phyloP scores from a whole-genome alignment of 2,888 invertebrate species.

The Desoria tigrina region DNA sequence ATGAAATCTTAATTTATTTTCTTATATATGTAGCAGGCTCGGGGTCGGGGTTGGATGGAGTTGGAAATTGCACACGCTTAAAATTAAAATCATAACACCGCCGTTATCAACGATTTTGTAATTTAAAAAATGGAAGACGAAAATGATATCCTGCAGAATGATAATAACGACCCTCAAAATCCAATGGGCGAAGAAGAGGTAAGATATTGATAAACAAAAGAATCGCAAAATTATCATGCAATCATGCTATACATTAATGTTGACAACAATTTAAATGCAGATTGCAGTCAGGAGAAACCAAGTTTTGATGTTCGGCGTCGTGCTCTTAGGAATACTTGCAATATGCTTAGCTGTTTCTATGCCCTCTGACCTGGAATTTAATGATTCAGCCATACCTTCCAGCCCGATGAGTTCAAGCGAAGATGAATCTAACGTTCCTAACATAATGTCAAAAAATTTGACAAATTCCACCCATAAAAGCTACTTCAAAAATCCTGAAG shows the following conservation, averaged over 20 bases:
- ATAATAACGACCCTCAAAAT: too few relatives aligned
- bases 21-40: too few relatives aligned
- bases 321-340: conserved; percentile 39
- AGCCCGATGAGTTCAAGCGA: conserved; percentile 5
- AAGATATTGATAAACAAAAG: too few relatives aligned
- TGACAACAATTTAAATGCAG: too few relatives aligned
- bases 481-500: conserved; percentile 28
- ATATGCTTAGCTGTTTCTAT: conserved; percentile 42
- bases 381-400: conserved; percentile 18
- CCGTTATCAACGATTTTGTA: too few relatives aligned
- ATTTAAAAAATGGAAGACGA: neutral
- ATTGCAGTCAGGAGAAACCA: conserved; percentile 35
- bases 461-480: conserved; percentile 34
- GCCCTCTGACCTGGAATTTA: conserved; percentile 41
- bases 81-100: too few relatives aligned
- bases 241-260: too few relatives aligned
- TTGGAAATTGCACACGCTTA: too few relatives aligned
- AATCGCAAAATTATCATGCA: too few relatives aligned
- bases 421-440: neutral
- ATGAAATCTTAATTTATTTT: too few relatives aligned
- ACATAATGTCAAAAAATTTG: conserved; percentile 22
- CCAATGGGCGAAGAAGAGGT: conserved; percentile 14
- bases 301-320: conserved; percentile 41
- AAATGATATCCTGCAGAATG: conserved; percentile 10
- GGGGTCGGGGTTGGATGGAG: too few relatives aligned